Conservation (phyloP, 2,888 invertebrate genomes). For the Diplazon laetatorius region DNA sequence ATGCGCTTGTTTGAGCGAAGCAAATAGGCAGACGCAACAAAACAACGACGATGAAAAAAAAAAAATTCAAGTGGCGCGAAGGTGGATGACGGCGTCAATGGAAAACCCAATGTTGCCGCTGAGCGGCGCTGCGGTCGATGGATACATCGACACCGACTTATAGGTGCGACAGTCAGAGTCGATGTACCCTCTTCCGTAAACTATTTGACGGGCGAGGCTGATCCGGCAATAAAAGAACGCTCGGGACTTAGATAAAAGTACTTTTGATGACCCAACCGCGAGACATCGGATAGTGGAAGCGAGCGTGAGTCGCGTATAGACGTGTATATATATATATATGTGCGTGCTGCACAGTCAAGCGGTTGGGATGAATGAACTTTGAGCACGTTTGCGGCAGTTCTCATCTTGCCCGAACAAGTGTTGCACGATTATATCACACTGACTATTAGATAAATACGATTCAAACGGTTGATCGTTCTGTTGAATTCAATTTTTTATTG, state of each 20-base stretch:
- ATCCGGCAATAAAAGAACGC: constrained; percentile 25
- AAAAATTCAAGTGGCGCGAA: constrained; percentile 69
- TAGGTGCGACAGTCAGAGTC: constrained; percentile 57
- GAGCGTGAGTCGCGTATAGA: neutral
- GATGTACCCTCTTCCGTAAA: constrained; percentile 24
- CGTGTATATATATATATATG: too few species aligned
- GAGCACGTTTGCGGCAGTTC: neutral
- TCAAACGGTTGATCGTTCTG: neutral
- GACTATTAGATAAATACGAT: too few species aligned
- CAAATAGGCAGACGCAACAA: constrained; percentile 75
- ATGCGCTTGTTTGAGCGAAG: constrained; percentile 69
- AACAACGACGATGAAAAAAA: too few species aligned
- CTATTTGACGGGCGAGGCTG: constrained; percentile 15
- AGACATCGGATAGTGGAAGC: neutral
- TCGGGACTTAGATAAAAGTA: neutral
- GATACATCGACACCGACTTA: constrained; percentile 66
- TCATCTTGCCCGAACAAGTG: neutral
- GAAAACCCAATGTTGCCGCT: neutral
- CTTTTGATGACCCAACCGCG: neutral
- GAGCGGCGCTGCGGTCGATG: constrained; percentile 14
- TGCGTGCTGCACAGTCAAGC: neutral
- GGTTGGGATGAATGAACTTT: constrained; percentile 11
- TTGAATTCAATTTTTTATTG: too few species aligned
- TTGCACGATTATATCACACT: neutral
- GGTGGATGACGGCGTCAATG: constrained; percentile 30